Evolutionary conservation across 2,888 invertebrate genomes (phyloP), one percentile per base, ranked within the genome.

Genomic region (Platynereis dumerilii): DNA sequence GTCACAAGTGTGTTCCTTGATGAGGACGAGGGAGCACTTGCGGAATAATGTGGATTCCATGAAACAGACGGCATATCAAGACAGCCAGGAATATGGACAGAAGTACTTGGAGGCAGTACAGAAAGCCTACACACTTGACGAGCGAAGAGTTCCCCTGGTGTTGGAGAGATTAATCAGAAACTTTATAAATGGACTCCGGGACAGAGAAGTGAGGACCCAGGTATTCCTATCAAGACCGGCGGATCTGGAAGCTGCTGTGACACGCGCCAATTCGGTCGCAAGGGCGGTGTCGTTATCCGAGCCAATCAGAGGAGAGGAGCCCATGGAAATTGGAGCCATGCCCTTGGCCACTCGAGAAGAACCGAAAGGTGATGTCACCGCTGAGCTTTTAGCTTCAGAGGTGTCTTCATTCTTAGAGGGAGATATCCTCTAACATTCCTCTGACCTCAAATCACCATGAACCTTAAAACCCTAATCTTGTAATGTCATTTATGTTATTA

Each of bases 11-110:
- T 20, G 2, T 57, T 28, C 20, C 57, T 57, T 3, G 57, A 57
- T 34, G 57, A 57, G 22, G 57, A 57, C 34, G 57, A 57, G 34
- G n/a, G 57, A 57, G 22, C 29, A 28, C 34, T 2, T 2, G 20
- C 28, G 57, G 15, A 20, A 57, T 5, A 34, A 34, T 20, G 57
- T 57, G 29, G 57, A 57, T 5, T 20, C 2, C 29, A 3, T 57
- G 7, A 27, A 29, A 7, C 57, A 57, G 22, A 12, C 34, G 2
- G 29, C 57, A 12, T 57, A 57, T n/a, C 57, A 57, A 22, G 57
- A 57, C 29, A 57, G 29, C 29, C 10, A 34, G 15, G 57, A 57
- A 22, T 57, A 57, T 57, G 57, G 29, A 28, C 20, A 2, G n/a
- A 57, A 57, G 12, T 57, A n/a, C 22, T 12, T 29, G 27, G 7